phyloP scores from a whole-genome alignment of 2,797 vertebrate species.

The Typhlichthys subterraneus region DNA sequence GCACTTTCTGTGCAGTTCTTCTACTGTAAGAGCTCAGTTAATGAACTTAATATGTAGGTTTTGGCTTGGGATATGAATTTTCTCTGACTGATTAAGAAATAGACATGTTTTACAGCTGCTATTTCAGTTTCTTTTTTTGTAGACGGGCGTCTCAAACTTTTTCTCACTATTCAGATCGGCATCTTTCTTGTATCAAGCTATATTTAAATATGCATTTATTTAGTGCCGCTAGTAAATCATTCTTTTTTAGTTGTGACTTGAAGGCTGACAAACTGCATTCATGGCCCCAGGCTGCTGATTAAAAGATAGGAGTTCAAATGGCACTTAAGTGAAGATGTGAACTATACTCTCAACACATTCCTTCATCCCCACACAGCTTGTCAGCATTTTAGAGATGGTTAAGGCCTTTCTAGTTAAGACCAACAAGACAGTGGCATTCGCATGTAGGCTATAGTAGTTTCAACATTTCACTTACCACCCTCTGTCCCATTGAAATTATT shows the following conservation, averaged over 20 bases:
- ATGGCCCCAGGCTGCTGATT: constrained; percentile 28
- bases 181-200: constrained; percentile 23
- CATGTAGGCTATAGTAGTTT: neutral
- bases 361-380: constrained; percentile 10
- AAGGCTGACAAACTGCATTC: constrained; percentile 8
- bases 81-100: constrained; percentile 60
- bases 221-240: constrained; percentile 20
- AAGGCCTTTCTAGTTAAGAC: constrained; percentile 6
- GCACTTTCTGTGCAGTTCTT: constrained; percentile 49
- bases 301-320: constrained; percentile 40
- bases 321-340: constrained; percentile 30
- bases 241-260: constrained; percentile 33
- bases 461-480: neutral
- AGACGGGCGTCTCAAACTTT: constrained; percentile 35
- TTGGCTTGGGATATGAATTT: constrained; percentile 51
- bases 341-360: constrained; percentile 41
- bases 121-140: constrained; percentile 49
- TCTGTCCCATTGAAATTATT: too few species aligned
- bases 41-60: constrained; percentile 74
- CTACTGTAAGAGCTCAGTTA: constrained; percentile 66
- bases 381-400: constrained; percentile 19
- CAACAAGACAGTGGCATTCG: neutral
- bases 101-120: constrained; percentile 52
- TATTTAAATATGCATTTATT: constrained; percentile 23
- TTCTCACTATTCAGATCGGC: constrained; percentile 31